Percentiles rank a stretch among this genome's conserved stretches.
Conservation (phyloP, 64 coral and sea anemone species). For the Montipora efflorescens region DNA sequence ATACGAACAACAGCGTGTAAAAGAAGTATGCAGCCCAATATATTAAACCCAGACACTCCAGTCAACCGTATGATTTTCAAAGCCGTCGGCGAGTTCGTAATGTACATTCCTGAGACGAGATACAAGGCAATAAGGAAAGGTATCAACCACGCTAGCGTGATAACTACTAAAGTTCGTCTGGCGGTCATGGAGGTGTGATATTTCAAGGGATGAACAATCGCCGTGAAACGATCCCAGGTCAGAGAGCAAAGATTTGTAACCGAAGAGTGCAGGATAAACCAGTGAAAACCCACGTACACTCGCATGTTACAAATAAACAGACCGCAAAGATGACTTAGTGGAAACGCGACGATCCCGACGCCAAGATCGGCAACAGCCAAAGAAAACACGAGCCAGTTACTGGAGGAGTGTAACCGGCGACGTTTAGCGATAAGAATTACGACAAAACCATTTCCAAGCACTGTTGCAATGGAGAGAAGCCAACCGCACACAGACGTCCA, state of each 20-base stretch:
- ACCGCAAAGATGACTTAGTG: not conserved
- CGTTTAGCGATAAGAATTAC: not conserved
- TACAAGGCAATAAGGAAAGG: not conserved
- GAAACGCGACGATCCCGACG: not conserved
- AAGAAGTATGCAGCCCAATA: not conserved
- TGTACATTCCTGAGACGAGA: not conserved
- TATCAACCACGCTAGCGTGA: not conserved
- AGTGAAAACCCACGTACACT: not conserved
- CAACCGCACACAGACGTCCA: not conserved
- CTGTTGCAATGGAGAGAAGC: not conserved
- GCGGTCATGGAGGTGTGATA: not conserved
- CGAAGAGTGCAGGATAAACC: slow-evolving; percentile 1
- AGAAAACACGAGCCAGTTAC: not conserved
- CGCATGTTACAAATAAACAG: not conserved
- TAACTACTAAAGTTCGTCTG: not conserved
- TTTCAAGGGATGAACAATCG: not conserved
- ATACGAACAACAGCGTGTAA: slow-evolving; percentile 12
- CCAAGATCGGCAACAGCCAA: not conserved
- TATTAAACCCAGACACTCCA: not conserved
- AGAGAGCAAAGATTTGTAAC: not conserved
- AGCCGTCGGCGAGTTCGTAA: not conserved
- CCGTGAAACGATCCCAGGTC: slow-evolving; percentile 4
- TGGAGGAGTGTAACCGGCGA: not conserved
- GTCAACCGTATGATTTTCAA: not conserved
- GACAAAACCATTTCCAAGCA: not conserved